Evolutionary conservation across 2,888 invertebrate genomes (phyloP).

Genomic region (Steinernema carpocapsae): DNA sequence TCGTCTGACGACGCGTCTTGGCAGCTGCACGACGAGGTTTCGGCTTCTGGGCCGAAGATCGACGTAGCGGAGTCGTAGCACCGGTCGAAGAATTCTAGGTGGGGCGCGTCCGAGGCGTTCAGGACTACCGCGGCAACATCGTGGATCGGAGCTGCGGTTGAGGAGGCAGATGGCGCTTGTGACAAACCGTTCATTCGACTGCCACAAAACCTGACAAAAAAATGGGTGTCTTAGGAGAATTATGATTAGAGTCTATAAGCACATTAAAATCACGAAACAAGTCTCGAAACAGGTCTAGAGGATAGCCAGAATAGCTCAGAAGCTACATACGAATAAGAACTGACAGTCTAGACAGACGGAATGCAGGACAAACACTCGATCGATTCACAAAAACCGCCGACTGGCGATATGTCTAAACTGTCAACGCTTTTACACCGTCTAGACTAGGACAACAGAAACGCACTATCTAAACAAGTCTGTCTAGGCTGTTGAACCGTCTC

Average conservation of each 20-base stretch:
- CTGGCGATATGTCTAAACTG: too few relatives aligned
- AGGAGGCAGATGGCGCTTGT: background rate
- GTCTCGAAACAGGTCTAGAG: background rate
- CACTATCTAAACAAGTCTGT: too few relatives aligned
- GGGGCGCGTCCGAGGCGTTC: too few relatives aligned
- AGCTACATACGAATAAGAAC: background rate
- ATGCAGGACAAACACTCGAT: too few relatives aligned
- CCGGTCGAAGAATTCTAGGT: too few relatives aligned
- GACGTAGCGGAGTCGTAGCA: constrained; percentile 6
- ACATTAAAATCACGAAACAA: background rate
- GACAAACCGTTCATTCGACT: constrained; percentile 33
- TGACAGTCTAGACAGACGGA: background rate
- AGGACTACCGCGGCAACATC: too few relatives aligned
- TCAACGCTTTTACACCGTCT: too few relatives aligned
- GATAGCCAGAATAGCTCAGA: background rate
- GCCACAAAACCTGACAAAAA: constrained; percentile 15
- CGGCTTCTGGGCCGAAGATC: background rate
- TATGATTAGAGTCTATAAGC: too few relatives aligned
- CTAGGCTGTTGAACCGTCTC: too few relatives aligned
- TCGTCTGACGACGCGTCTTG: background rate
- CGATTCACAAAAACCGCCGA: too few relatives aligned
- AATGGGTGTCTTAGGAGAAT: background rate
- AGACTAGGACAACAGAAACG: too few relatives aligned
- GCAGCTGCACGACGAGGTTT: background rate
- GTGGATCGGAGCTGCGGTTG: background rate